Base-by-base conservation (phyloP, 2,797 vertebrate genomes). In the Myotis findleyi region DNA sequence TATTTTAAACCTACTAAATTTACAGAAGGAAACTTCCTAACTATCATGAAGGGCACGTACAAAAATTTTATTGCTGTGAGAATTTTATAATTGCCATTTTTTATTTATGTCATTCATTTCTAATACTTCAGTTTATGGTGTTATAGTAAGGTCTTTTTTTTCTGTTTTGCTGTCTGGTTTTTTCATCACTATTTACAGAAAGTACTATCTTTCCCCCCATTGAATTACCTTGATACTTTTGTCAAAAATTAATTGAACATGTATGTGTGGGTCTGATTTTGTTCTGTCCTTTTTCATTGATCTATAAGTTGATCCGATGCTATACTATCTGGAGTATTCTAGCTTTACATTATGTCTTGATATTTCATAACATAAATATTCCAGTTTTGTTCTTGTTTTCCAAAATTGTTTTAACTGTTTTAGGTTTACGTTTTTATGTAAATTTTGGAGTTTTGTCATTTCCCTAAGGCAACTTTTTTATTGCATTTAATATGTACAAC, bases 341-440 rank as follows among this genome's bases (percentile, higher is more conserved):
- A 82, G 81, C 17, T 64, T 86, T 81, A 55, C 44, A 85, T 30
- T 87, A 18, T 66, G 10, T 73, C 47, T 41, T 79, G 30, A 20
- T n/a, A 86, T 49, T 25, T 71, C 51, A 44, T 72, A 62, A 25
- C 41, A 38, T 53, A 76, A 66, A 41, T 72, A 77, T 69, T 94
- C 64, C 27, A 89, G 14, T n/a, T 89, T 87, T 33, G 77, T 81
- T 84, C 30, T 69, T 38, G 27, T 89, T 84, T 62, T 85, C 38
- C 69, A 83, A n/a, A 93, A 66, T 89, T 57, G 38, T 80, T 57
- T 82, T 36, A 88, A 25, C n/a, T 62, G 21, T 76, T 82, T 88
- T 68, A 75, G 47, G 7, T 44, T 71, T 64, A 85, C 4, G 62
- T 68, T 89, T 94, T 10, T 64, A 10, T 36, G 8, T 72, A 79